phyloP scores from a whole-genome alignment of 2,797 vertebrate genomes.

The Alectoris magna region DNA sequence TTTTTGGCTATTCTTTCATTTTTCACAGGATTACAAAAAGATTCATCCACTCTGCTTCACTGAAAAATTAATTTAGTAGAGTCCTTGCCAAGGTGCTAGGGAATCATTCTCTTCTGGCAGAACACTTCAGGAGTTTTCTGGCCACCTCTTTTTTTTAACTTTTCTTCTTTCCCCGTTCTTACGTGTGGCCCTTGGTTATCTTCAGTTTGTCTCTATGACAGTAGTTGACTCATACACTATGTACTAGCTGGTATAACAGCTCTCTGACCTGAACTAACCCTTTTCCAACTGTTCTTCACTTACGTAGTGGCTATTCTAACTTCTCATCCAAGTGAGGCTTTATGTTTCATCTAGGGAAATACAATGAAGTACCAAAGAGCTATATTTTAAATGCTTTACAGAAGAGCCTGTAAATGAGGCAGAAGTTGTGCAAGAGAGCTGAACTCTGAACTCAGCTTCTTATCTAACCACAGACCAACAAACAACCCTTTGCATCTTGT shows the following conservation, averaged over 20 bases:
- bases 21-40: neutral
- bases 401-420: neutral
- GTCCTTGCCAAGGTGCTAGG: neutral
- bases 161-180: neutral
- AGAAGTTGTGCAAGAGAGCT: neutral
- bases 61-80: neutral
- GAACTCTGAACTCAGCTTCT: neutral
- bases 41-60: neutral
- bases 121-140: neutral
- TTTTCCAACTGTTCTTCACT: neutral
- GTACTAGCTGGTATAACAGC: neutral
- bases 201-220: neutral
- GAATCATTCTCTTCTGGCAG: neutral
- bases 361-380: neutral
- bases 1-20: neutral
- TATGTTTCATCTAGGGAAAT: neutral
- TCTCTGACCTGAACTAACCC: constrained; percentile 9
- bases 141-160: neutral
- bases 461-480: neutral
- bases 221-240: neutral
- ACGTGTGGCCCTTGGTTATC: neutral
- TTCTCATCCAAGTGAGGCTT: neutral
- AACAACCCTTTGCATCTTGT: neutral
- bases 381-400: neutral
- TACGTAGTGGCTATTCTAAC: neutral